Evolutionary conservation across 2,888 invertebrate genomes (phyloP), one percentile per base, ranked within the genome.

Genomic region (Acronicta alni): DNA sequence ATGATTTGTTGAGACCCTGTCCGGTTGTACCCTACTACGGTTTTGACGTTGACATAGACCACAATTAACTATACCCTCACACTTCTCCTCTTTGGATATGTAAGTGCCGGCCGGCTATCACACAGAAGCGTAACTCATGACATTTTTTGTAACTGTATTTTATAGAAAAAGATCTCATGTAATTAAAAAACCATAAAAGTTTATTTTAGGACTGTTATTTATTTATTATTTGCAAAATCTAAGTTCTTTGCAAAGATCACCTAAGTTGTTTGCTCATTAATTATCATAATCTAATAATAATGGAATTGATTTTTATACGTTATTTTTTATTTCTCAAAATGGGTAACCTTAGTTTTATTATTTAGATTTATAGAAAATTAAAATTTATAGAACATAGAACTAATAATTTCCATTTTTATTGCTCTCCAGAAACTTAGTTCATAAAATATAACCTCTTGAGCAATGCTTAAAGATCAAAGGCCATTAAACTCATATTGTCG

Each of bases 11-110:
- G 30, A 57, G 47, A 39, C 56, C 39, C 58, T 48, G 45, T 41
- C 42, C 58, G 18, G 54, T 51, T 48, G 45, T 51, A 20, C 56
- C 41, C 57, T n/a, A 49, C 59, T 54, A 68, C 77, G 74, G 77
- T 79, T 79, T 82, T 83, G 83, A 86, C 84, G 80, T 79, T 83
- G 81, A 84, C 83, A 81, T 74, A 81, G 75, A 79, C 83, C 81
- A 83, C 84, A 87, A 86, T 86, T 86, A 87, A 86, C 83, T 83
- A 82, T 77, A 75, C 79, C 79, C 79, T 83, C 79, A 80, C 82
- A 83, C 80, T 81, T 81, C 70, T 67, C 67, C 68, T 75, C 65
- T 75, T 75, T 57, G 64, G 69, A 67, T 71, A 35, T 70, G 74
- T 74, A 73, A 80, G 77, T 77, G 69, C 62, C 15, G 59, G 51